These are phyloP conservation scores for Pararge aegeria DNA, from an alignment of 1,140 invertebrate species.

Conservation along the genomic window DNA sequence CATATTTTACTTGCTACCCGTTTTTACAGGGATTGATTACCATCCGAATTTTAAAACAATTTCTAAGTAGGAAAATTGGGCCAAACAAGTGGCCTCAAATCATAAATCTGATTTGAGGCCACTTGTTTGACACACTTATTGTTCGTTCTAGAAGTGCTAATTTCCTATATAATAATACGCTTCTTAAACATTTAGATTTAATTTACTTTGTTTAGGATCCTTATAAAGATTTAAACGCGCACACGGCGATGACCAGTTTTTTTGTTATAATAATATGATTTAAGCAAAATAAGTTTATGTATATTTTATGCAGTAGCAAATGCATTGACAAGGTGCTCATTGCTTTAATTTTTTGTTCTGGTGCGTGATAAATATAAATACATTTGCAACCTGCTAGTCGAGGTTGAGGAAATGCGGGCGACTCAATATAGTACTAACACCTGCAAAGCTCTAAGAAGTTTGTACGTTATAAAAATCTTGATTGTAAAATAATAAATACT, in stretches of 20 bases:
- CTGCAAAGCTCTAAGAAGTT: background rate
- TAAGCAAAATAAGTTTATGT: background rate
- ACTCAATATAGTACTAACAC: background rate
- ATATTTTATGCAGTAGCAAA: background rate
- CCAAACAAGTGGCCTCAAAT: too few species aligned
- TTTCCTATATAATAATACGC: too few species aligned
- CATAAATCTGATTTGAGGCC: too few species aligned
- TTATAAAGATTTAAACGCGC: background rate
- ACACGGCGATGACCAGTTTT: background rate
- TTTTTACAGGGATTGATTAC: too few species aligned
- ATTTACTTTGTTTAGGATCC: too few species aligned
- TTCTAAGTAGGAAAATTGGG: too few species aligned
- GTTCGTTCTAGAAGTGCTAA: too few species aligned
- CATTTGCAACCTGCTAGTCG: background rate
- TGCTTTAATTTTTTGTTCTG: background rate
- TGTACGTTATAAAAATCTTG: background rate
- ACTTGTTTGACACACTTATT: too few species aligned
- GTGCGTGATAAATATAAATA: background rate
- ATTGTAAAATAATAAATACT: too few species aligned
- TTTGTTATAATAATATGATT: background rate
- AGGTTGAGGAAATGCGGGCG: conserved; percentile 2
- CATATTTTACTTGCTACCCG: too few species aligned
- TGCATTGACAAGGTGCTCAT: background rate
- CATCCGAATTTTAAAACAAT: too few species aligned
- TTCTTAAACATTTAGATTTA: too few species aligned